These are phyloP conservation scores for Oryzias javanicus DNA, from an alignment of 2,113 vertebrate species.

Conservation along the genomic window DNA sequence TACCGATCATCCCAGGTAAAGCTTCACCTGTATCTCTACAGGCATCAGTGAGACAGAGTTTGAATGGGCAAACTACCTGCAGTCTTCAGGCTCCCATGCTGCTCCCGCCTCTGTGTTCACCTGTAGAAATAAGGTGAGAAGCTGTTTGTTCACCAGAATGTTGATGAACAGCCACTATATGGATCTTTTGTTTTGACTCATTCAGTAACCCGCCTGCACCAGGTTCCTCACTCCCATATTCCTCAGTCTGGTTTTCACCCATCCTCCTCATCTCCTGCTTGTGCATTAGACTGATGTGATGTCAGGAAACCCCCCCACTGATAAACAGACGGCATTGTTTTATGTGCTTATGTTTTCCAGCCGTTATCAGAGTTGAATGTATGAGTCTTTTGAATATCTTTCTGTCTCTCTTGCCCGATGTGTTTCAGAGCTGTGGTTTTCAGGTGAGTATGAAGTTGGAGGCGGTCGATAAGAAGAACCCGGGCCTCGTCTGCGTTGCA, in stretches of 20 bases:
- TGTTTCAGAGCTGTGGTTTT: slow-evolving; percentile 58
- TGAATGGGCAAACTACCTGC: slow-evolving; percentile 71
- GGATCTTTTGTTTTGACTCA: too few species aligned
- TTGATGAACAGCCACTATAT: too few species aligned
- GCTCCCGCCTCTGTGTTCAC: slow-evolving; percentile 70
- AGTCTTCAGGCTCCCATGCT: slow-evolving; percentile 59
- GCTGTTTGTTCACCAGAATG: background rate
- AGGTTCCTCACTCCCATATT: too few species aligned
- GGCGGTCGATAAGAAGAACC: slow-evolving; percentile 80
- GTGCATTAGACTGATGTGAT: too few species aligned
- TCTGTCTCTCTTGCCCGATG: background rate
- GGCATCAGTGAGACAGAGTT: slow-evolving; percentile 71
- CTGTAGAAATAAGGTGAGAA: slow-evolving; percentile 10
- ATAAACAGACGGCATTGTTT: too few species aligned
- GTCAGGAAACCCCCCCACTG: too few species aligned
- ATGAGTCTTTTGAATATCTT: too few species aligned
- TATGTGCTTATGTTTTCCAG: too few species aligned
- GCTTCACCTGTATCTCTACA: slow-evolving; percentile 35
- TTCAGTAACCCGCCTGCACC: too few species aligned
- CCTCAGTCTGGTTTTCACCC: too few species aligned
- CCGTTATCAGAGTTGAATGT: too few species aligned
- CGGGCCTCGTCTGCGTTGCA: slow-evolving; percentile 78
- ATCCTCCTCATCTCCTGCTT: too few species aligned
- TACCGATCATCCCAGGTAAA: background rate
- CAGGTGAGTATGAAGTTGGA: slow-evolving; percentile 78